These are phyloP conservation scores for Agriopis leucophaearia DNA, from an alignment of 2,888 invertebrate genomes.

Conservation along the genomic window DNA sequence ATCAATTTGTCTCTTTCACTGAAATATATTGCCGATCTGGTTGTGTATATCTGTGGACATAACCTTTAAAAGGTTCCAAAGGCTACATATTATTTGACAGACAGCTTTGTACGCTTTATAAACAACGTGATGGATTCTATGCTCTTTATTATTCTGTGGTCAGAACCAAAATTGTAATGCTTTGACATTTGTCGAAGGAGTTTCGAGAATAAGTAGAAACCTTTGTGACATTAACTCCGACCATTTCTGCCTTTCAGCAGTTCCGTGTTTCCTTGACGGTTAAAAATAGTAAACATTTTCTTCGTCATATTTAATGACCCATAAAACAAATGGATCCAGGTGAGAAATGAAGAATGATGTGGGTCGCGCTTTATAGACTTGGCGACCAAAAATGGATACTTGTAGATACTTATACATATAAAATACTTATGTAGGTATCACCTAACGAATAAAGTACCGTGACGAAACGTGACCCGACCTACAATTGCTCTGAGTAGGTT, in stretches of 20 bases:
- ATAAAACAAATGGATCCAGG: slow-evolving; percentile 35
- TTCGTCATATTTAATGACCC: slow-evolving; percentile 16
- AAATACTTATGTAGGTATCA: slow-evolving; percentile 25
- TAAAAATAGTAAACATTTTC: slow-evolving; percentile 8
- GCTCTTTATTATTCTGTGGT: too few relatives aligned
- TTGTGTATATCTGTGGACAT: too few relatives aligned
- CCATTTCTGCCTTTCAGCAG: slow-evolving; percentile 1
- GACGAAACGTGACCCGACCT: slow-evolving; percentile 3
- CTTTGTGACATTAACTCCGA: neutral
- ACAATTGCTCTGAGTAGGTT: neutral
- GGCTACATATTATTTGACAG: too few relatives aligned
- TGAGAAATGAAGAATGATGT: slow-evolving; percentile 57
- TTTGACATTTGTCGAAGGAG: too few relatives aligned
- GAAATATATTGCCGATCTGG: too few relatives aligned
- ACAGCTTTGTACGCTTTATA: too few relatives aligned
- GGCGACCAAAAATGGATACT: slow-evolving; percentile 31
- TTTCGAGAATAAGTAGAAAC: neutral
- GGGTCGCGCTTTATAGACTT: slow-evolving; percentile 48
- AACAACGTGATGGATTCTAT: too few relatives aligned
- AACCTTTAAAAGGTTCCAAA: too few relatives aligned
- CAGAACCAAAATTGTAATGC: too few relatives aligned
- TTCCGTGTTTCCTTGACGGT: neutral
- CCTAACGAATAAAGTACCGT: slow-evolving; percentile 5
- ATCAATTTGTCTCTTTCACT: too few relatives aligned
- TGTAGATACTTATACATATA: slow-evolving; percentile 15